Evolutionary conservation across 2,797 vertebrate species (phyloP), one percentile per base, ranked within the genome.

Genomic region (Allobates femoralis): DNA sequence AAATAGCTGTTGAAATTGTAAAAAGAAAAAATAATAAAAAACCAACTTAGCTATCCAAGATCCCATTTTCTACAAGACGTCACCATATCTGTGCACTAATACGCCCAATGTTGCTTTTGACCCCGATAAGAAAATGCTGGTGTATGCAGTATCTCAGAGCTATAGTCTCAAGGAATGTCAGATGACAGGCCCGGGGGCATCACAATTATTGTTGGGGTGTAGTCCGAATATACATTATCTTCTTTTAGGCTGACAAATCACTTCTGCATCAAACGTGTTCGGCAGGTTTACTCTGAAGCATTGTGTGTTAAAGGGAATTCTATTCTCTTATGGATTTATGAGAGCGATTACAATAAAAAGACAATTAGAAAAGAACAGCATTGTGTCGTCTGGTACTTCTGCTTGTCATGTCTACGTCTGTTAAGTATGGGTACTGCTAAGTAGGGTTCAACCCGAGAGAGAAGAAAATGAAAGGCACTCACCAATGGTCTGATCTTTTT

Each of bases 151-250:
- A 53, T 30, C 73, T 55, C 3, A 53, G 32, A 56, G 30, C 53
- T 32, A 56, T 32, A 55, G 32, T 77, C 18, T 5, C 34, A 46
- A 28, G 32, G 18, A 51, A 64, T 18, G 34, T 19, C 11, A 32
- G 28, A 26, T 83, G 23, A 26, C 67, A 15, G 53, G 26, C 23
- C 67, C 51, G 2, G 53, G 34, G 81, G 81, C 53, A 46, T 23
- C 60, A 56, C 37, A 83, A 58, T 83, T 37, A 16, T 60, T 58
- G 51, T 30, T 83, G 28, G 67, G 81, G 81, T 46, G 81, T 73
- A 26, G 66, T 30, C 14, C 34, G 15, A 55, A 81, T 32, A 55
- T 50, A 0, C 12, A 23, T 7, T 75, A 16, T 75, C 1, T 19
- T 11, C 46, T 58, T 37, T 58, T 16, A 74, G 51, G 55, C 66